phyloP scores from a whole-genome alignment of 1,140 invertebrate species.

The Melipona quadrifasciata region DNA sequence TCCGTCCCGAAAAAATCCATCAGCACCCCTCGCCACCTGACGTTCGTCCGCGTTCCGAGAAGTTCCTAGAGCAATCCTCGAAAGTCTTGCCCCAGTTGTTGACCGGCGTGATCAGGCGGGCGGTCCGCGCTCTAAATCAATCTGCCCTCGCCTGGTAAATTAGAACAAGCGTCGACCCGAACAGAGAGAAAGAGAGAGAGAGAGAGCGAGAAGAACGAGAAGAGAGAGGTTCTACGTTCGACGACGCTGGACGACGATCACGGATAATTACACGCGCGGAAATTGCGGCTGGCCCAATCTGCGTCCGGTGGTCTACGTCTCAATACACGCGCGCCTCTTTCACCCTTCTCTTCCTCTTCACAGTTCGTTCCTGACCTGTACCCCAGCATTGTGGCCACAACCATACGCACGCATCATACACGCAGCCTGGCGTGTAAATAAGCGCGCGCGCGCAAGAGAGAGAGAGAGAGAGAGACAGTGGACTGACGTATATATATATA shows the following conservation, averaged over 20 bases:
- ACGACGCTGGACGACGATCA: slow-evolving; percentile 54
- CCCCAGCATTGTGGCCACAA: slow-evolving; percentile 10
- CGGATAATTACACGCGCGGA: slow-evolving; percentile 67
- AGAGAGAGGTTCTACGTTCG: not conserved
- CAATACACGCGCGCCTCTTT: slow-evolving; percentile 52
- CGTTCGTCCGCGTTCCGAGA: not conserved
- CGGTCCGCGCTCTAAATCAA: slow-evolving; percentile 61
- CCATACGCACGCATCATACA: slow-evolving; percentile 15
- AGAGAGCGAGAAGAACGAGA: not conserved
- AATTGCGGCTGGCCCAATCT: slow-evolving; percentile 57
- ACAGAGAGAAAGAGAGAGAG: too few relatives aligned
- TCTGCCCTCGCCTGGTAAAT: slow-evolving; percentile 59
- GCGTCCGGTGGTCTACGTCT: slow-evolving; percentile 67
- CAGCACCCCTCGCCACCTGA: not conserved
- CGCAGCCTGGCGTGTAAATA: not conserved
- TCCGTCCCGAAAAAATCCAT: not conserved
- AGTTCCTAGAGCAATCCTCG: not conserved
- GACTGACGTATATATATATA: too few relatives aligned
- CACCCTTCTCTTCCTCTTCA: not conserved
- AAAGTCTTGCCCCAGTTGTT: not conserved
- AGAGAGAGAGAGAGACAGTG: not conserved
- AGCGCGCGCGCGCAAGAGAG: not conserved
- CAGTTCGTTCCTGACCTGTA: slow-evolving; percentile 33
- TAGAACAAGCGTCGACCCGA: slow-evolving; percentile 47
- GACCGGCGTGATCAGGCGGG: not conserved